Evolutionary conservation across 2,888 invertebrate species (phyloP).

Genomic region (Trachelus troglodyta): DNA sequence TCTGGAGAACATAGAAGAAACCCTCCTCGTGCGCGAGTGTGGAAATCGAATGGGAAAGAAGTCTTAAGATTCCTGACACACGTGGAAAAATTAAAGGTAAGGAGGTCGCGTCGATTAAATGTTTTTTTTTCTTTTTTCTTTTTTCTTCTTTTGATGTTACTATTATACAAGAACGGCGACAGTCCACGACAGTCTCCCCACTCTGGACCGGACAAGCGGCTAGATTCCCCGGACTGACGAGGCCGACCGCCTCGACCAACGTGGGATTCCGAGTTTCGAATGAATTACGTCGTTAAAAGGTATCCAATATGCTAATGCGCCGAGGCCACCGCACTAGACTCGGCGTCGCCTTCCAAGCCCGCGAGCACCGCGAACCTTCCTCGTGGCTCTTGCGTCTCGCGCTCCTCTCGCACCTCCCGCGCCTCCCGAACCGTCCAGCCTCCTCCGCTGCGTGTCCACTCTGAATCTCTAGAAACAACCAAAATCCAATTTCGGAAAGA

Average conservation of each 20-base stretch:
- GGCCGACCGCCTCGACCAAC: background rate
- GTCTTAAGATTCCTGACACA: no score
- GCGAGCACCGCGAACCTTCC: conserved; percentile 22
- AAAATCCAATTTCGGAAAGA: background rate
- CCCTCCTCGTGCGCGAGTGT: no score
- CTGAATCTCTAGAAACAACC: background rate
- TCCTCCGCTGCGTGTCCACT: conserved; percentile 15
- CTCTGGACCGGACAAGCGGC: no score
- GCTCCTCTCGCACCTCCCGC: background rate
- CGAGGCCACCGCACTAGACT: conserved; percentile 51
- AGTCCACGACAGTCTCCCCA: no score
- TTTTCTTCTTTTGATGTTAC: no score
- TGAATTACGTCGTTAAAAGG: conserved; percentile 1
- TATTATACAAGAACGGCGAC: no score
- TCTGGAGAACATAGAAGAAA: no score
- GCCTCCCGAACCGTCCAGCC: background rate
- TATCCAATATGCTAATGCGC: conserved; percentile 41
- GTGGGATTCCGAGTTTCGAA: background rate
- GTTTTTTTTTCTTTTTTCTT: no score
- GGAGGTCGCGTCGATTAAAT: no score
- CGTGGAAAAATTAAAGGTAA: no score
- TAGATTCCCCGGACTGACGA: background rate
- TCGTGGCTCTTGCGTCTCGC: conserved; percentile 17
- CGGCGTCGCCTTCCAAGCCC: conserved; percentile 51
- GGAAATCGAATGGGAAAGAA: no score